These are phyloP conservation scores for Coturnix japonica DNA, from an alignment of 2,113 vertebrate genomes.

Conservation along the genomic window DNA sequence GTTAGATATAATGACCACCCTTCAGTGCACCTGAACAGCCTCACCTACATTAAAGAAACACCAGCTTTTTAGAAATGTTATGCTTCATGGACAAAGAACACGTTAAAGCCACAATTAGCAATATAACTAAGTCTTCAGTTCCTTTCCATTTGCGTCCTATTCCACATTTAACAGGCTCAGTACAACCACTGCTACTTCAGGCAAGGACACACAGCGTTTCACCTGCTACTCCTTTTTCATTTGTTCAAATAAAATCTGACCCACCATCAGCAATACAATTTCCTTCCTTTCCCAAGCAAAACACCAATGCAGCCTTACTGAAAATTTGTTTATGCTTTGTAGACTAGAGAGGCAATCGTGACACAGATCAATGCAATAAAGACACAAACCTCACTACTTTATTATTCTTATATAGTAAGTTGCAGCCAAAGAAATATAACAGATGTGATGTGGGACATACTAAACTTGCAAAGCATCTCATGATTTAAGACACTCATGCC, in stretches of 20 bases:
- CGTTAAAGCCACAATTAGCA: not conserved
- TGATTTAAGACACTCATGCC: not conserved
- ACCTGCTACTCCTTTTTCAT: not conserved
- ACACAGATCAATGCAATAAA: not conserved
- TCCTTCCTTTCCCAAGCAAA: not conserved
- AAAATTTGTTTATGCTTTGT: not conserved
- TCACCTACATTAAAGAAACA: not conserved
- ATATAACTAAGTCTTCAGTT: not conserved
- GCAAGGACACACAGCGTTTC: not conserved
- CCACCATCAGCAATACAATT: not conserved
- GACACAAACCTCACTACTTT: not conserved
- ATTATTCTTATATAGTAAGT: not conserved
- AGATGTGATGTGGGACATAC: not conserved
- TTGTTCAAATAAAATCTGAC: not conserved
- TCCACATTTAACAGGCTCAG: not conserved
- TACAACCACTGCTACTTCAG: not conserved
- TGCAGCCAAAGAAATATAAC: not conserved
- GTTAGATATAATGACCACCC: not conserved
- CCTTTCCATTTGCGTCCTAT: not conserved
- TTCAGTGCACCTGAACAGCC: not conserved
- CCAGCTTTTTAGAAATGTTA: not conserved
- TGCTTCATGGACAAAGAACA: not conserved
- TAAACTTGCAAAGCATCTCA: fast-evolving
- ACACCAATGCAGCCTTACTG: not conserved
- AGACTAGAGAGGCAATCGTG: not conserved